Evolutionary conservation across 2,797 vertebrate genomes (phyloP).

Genomic region (Spinus pinus): DNA sequence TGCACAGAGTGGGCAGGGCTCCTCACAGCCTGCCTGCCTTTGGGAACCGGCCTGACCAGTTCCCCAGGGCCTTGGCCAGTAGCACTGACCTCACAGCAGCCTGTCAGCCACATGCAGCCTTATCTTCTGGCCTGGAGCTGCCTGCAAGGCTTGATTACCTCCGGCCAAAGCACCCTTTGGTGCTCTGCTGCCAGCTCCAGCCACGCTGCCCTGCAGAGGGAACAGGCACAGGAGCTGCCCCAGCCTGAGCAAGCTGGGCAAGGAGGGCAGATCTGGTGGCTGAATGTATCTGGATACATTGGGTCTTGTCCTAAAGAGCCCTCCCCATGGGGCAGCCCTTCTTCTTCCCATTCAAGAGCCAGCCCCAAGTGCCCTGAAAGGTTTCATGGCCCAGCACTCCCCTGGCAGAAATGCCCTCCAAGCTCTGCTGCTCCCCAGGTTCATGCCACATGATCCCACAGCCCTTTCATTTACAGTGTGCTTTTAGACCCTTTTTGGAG

Average conservation of each 20-base stretch:
- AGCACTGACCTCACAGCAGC: background rate
- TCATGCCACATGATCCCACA: background rate
- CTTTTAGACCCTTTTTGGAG: background rate
- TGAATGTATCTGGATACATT: background rate
- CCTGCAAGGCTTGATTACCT: background rate
- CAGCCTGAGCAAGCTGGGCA: background rate
- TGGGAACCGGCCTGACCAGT: slow-evolving; percentile 31
- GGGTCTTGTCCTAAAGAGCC: background rate
- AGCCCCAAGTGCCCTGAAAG: background rate
- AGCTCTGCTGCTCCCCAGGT: background rate
- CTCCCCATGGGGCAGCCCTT: background rate
- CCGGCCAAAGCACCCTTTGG: fast-evolving
- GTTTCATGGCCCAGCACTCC: fast-evolving
- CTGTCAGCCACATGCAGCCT: background rate
- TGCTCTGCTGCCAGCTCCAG: background rate
- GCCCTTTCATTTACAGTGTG: background rate
- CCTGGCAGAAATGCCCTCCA: background rate
- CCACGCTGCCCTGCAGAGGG: fast-evolving
- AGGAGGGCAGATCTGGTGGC: background rate
- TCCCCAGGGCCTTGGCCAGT: background rate
- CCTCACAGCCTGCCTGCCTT: background rate
- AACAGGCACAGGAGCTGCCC: fast-evolving
- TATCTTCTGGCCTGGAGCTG: slow-evolving; percentile 26
- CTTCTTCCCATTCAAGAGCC: background rate
- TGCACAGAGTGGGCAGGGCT: background rate